Evolutionary conservation across 2,888 invertebrate species (phyloP).

Genomic region (Chaitophorus viminalis): DNA sequence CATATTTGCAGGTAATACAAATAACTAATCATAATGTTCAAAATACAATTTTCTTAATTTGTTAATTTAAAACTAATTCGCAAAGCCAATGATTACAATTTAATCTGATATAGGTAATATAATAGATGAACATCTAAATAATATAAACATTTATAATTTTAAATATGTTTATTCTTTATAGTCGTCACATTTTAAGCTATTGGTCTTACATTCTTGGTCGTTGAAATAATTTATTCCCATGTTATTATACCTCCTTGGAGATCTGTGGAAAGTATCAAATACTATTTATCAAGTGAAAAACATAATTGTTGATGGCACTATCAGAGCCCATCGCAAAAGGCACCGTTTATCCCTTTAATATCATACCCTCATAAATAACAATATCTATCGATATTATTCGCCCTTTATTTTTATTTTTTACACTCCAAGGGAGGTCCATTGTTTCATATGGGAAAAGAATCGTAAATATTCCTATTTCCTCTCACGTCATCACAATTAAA

Average conservation of each 20-base stretch:
- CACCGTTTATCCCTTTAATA: slow-evolving; percentile 51
- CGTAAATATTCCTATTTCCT: slow-evolving; percentile 24
- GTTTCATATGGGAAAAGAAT: slow-evolving; percentile 29
- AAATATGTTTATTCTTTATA: neutral
- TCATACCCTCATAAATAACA: slow-evolving; percentile 49
- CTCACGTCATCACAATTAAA: slow-evolving; percentile 31
- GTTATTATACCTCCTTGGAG: neutral
- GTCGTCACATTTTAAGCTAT: neutral
- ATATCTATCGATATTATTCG: slow-evolving; percentile 52
- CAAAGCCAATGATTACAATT: neutral
- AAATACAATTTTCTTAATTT: neutral
- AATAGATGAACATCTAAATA: too few species aligned
- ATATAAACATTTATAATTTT: neutral
- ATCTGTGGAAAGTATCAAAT: slow-evolving; percentile 8
- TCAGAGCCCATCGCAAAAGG: slow-evolving; percentile 42
- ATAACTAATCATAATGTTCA: neutral
- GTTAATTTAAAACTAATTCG: too few species aligned
- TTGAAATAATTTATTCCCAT: slow-evolving; percentile 35
- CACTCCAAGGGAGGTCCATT: slow-evolving; percentile 12
- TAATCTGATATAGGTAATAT: too few species aligned
- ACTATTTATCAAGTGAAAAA: slow-evolving; percentile 48
- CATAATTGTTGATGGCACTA: slow-evolving; percentile 50
- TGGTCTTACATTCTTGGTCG: slow-evolving; percentile 17
- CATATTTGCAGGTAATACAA: neutral
- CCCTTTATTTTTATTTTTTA: slow-evolving; percentile 29